phyloP scores from a whole-genome alignment of 1,140 invertebrate species.

The Coenobita brevimanus region DNA sequence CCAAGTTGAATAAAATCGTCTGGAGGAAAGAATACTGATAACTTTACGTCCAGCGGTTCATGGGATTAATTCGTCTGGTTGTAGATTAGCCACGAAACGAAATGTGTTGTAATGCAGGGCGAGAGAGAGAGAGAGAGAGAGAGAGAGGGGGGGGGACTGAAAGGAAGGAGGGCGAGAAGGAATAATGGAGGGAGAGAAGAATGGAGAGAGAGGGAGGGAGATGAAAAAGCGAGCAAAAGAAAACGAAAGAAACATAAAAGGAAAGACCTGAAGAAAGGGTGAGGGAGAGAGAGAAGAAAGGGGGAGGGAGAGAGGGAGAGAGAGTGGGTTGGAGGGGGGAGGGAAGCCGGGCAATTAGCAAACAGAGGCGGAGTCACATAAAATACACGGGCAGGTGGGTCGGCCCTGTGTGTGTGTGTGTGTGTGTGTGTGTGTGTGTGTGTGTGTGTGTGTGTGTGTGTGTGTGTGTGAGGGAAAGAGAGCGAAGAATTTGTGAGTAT shows the following conservation, averaged over 20 bases:
- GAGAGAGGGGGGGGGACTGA: neutral
- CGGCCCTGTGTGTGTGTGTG: constrained; percentile 6
- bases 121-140: too few species aligned
- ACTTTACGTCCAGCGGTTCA: too few species aligned
- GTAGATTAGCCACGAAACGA: too few species aligned
- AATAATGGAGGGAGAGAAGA: neutral
- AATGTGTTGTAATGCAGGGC: neutral
- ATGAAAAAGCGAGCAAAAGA: neutral
- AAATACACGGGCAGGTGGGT: constrained; percentile 30
- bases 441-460: too few species aligned
- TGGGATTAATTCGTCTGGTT: too few species aligned
- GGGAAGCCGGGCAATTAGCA: constrained; percentile 19
- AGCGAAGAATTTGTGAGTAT: too few species aligned
- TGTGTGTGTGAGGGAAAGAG: too few species aligned
- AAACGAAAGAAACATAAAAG: neutral
- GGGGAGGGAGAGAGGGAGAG: neutral
- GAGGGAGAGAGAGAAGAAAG: neutral
- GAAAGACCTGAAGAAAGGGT: too few species aligned
- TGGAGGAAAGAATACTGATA: too few species aligned
- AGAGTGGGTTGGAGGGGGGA: neutral
- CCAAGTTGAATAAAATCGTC: too few species aligned
- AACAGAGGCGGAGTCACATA: constrained; percentile 46
- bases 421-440: too few species aligned
- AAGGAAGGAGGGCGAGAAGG: too few species aligned
- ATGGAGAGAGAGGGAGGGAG: neutral